Evolutionary conservation across 2,797 vertebrate species (phyloP), one percentile per base, ranked within the genome.

Genomic region (Karalla daura): DNA sequence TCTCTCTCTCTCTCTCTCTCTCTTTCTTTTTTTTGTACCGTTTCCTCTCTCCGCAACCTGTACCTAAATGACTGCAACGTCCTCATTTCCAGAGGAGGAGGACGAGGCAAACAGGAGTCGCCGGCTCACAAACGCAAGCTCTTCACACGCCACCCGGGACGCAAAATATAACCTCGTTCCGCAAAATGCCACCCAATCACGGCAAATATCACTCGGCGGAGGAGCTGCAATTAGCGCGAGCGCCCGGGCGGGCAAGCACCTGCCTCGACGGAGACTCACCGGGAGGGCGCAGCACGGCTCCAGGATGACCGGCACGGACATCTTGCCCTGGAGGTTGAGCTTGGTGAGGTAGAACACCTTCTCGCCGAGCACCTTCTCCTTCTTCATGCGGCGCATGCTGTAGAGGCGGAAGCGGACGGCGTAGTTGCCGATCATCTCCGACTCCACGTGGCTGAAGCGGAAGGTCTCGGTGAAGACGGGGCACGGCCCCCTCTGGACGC

Each of bases 261-360:
- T 67, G 65, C 52, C 21, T 28, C 68, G 35, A 76, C 91, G 77
- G n/a, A 80, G 86, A 93, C 96, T 97, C 89, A 99, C 98, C 74
- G 95, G 94, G 67, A 96, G 91, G 66, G 86, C 93, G 87, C 96
- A 97, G 89, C 95, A 96, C 39, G 97, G 95, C 45, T 98, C 97
- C 86, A 99, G 72, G 59, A 94, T 96, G 87, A 99, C 95, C 17
- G 97, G 96, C 76, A 98, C 90, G 18, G 97, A 96, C 94, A 99
- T 93, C 92, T 96, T 98, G 84, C 96, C 98, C 92, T 99, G 97
- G 87, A 98, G 95, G 90, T 98, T 98, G 89, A 98, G 92, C 92
- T 99, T 98, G 80, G 97, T 98, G 93, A 99, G 95, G 92, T 97
- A 97, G 93, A 98, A 98, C 80, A 98, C 91, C 93, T 98, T 98